phyloP scores from a whole-genome alignment of 2,888 invertebrate species.

The Morpho helenor region DNA sequence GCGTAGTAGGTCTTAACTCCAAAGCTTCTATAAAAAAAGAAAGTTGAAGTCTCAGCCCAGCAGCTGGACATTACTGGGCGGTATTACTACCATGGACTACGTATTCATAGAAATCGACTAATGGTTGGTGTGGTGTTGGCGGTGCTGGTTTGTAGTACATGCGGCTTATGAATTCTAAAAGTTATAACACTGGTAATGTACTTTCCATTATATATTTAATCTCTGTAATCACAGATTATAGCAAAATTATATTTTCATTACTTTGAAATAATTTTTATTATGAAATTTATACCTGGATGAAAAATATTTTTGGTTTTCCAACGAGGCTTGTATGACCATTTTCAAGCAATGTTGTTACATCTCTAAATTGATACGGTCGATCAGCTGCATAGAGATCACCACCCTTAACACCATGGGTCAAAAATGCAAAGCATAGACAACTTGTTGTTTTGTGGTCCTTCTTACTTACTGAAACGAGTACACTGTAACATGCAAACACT shows the following conservation, averaged over 20 bases:
- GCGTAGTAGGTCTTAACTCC: too few species aligned
- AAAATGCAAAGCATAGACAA: slow-evolving; percentile 49
- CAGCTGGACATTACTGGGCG: too few species aligned
- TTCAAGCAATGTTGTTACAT: slow-evolving; percentile 41
- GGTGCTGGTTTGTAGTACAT: too few species aligned
- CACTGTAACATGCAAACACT: background rate
- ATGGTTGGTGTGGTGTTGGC: too few species aligned
- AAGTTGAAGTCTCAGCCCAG: too few species aligned
- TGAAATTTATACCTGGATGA: slow-evolving; percentile 42
- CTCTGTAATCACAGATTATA: too few species aligned
- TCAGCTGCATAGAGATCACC: slow-evolving; percentile 47
- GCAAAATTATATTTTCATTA: background rate
- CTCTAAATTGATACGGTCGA: slow-evolving; percentile 42
- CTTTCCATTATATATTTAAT: too few species aligned
- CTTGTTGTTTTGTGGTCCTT: slow-evolving; percentile 48
- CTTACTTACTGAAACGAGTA: slow-evolving; percentile 40
- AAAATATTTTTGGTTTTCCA: slow-evolving; percentile 53
- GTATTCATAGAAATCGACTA: too few species aligned
- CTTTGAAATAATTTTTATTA: background rate
- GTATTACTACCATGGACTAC: too few species aligned
- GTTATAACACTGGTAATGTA: too few species aligned
- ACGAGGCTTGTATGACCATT: slow-evolving; percentile 36
- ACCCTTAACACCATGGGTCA: slow-evolving; percentile 50
- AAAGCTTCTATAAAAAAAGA: too few species aligned
- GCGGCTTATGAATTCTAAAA: too few species aligned